Evolutionary conservation across 2,113 vertebrate species (phyloP).

Genomic region (Phalacrocorax aristotelis): DNA sequence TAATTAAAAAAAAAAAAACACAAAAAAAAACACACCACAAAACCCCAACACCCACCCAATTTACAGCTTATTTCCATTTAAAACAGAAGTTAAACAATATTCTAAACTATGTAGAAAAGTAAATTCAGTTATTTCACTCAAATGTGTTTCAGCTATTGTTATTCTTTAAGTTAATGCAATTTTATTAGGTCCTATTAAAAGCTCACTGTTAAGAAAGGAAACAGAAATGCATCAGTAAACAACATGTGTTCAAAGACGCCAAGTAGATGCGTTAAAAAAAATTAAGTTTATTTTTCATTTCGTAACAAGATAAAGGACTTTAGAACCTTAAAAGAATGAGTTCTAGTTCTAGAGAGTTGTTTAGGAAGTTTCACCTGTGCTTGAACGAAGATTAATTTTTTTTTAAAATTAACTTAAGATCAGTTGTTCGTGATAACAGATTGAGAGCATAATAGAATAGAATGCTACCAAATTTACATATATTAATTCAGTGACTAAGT

Average conservation of each 20-base stretch:
- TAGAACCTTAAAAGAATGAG: background rate
- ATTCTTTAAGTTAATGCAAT: background rate
- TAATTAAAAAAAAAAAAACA: background rate
- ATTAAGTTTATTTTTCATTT: background rate
- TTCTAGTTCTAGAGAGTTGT: background rate
- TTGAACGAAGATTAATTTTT: background rate
- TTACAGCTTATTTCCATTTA: background rate
- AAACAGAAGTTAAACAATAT: background rate
- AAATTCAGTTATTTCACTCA: slow-evolving; percentile 11
- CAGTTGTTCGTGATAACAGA: background rate
- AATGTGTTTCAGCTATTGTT: background rate
- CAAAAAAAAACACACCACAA: background rate
- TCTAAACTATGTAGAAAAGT: background rate
- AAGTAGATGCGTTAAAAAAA: background rate
- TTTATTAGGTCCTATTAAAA: background rate
- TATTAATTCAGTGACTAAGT: background rate
- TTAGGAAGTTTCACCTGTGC: background rate
- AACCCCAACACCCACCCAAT: background rate
- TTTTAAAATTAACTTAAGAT: background rate
- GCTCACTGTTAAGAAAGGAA: background rate
- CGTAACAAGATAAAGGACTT: background rate
- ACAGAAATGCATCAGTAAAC: background rate
- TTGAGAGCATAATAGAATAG: background rate
- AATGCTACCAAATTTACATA: background rate
- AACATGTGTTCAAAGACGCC: background rate